A percentile compares a stretch with the other conserved stretches of the same genome.
Conservation (phyloP, 1,140 invertebrate species). For the Aphelinus atriplicis region DNA sequence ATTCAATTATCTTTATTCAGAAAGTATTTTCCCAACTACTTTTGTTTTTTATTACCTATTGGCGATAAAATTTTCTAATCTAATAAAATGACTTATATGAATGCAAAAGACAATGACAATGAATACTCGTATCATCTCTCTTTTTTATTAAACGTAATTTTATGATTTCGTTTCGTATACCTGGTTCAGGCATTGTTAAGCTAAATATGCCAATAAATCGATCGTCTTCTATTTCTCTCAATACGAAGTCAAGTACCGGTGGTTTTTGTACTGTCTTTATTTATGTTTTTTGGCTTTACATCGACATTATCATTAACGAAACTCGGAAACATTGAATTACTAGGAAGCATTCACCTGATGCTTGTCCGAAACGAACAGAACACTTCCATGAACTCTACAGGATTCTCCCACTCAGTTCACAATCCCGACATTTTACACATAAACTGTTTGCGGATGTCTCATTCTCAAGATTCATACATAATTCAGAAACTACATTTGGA, state of each 20-base stretch:
- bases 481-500: background rate
- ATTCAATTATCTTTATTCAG: too few relatives aligned
- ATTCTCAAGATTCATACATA: background rate
- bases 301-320: background rate
- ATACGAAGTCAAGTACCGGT: background rate
- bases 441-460: slow-evolving; percentile 1
- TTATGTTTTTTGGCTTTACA: background rate
- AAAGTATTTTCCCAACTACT: too few relatives aligned
- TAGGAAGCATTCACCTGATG: background rate
- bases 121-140: slow-evolving; percentile 1
- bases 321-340: slow-evolving; percentile 22
- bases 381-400: slow-evolving; percentile 1
- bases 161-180: background rate
- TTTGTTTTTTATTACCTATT: too few relatives aligned
- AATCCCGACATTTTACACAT: background rate
- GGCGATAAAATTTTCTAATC: slow-evolving; percentile 7
- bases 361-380: slow-evolving; percentile 5
- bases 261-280: slow-evolving; percentile 11
- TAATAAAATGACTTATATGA: background rate
- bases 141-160: slow-evolving; percentile 2
- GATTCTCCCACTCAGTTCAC: slow-evolving; percentile 6
- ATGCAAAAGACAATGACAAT: background rate
- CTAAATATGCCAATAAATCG: background rate
- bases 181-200: background rate
- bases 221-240: background rate